Evolutionary conservation across 92 coral and sea anemone species (phyloP).

Genomic region (Chrysogorgia sp.): DNA sequence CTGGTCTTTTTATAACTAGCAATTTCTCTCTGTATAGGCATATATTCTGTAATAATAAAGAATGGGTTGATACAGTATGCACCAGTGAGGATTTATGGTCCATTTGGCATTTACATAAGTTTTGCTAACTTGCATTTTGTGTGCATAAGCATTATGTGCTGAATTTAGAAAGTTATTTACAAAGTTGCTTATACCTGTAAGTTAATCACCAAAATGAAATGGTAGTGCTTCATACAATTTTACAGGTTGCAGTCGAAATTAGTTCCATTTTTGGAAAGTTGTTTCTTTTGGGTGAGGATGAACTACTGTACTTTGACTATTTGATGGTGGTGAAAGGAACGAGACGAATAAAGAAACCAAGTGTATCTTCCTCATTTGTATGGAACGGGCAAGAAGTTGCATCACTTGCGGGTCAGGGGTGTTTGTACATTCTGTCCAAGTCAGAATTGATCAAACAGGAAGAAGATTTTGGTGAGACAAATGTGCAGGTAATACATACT

Average conservation of each 20-base stretch:
- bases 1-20: too few relatives aligned
- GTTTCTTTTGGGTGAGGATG: conserved; percentile 4
- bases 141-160: too few relatives aligned
- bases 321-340: neutral
- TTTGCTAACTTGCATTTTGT: too few relatives aligned
- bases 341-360: neutral
- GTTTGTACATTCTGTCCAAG: neutral
- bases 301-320: neutral
- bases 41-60: too few relatives aligned
- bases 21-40: too few relatives aligned
- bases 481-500: neutral
- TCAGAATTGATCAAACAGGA: neutral
- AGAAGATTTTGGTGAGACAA: neutral
- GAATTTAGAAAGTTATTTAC: neutral
- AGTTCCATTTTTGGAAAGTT: neutral
- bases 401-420: conserved; percentile 3
- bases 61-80: too few relatives aligned
- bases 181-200: neutral
- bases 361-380: neutral
- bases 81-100: too few relatives aligned
- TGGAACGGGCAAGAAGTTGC: conserved; percentile 1
- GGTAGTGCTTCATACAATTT: neutral
- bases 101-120: too few relatives aligned
- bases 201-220: too few relatives aligned
- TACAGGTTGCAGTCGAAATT: neutral